Conservation (phyloP, 2,797 vertebrate species). For the Anabacerthia variegaticeps region DNA sequence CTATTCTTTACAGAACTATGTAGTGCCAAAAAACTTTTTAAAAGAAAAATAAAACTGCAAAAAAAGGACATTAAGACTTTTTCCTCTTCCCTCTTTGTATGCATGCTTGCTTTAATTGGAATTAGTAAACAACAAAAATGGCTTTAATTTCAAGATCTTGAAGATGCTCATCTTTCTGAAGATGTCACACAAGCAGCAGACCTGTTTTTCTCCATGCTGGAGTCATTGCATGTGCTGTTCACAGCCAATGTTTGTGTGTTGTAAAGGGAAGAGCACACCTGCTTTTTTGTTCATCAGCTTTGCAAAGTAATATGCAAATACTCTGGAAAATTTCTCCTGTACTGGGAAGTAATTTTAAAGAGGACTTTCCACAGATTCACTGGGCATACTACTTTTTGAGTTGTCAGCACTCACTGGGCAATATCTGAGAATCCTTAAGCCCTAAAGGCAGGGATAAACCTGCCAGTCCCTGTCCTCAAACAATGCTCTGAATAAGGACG, state of each 20-base stretch:
- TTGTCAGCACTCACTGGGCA: neutral
- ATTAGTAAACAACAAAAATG: neutral
- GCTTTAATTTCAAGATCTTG: neutral
- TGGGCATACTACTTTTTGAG: neutral
- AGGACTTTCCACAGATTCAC: neutral
- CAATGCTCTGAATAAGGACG: neutral
- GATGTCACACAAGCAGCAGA: neutral
- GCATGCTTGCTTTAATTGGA: slow-evolving; percentile 32
- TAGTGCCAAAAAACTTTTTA: slow-evolving; percentile 91
- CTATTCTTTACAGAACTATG: slow-evolving; percentile 86
- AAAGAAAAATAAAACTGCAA: slow-evolving; percentile 78
- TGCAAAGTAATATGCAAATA: neutral
- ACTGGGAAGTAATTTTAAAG: neutral
- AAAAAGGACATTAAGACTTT: slow-evolving; percentile 58
- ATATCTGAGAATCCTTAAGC: rapidly evolving
- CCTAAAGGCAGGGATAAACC: neutral
- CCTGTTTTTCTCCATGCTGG: neutral
- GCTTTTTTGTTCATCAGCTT: neutral
- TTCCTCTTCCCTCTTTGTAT: slow-evolving; percentile 63
- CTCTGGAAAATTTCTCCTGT: neutral
- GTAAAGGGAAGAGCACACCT: neutral
- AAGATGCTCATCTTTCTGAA: neutral
- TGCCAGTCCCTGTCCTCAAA: neutral
- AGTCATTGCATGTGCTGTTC: neutral
- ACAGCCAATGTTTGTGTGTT: neutral